Evolutionary conservation across 2,797 vertebrate species (phyloP).

Genomic region (Mycteria americana): DNA sequence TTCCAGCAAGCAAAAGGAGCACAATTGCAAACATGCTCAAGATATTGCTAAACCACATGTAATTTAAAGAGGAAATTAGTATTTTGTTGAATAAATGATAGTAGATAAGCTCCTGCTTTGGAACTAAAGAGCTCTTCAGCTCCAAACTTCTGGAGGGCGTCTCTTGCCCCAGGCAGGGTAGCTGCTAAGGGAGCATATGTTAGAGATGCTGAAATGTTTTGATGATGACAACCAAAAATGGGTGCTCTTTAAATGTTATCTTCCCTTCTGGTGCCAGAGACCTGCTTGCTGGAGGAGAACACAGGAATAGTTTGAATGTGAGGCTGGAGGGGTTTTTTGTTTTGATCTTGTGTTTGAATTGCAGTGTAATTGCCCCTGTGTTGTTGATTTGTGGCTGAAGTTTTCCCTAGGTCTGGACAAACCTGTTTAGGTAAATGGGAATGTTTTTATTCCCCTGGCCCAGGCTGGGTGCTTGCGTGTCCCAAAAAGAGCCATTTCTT

Average conservation of each 20-base stretch:
- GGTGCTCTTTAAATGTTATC: not conserved
- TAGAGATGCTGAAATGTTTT: not conserved
- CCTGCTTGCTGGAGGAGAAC: not conserved
- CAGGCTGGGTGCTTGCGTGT: not conserved
- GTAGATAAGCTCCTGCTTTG: conserved; percentile 4
- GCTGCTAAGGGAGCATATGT: not conserved
- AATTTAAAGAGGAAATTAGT: conserved; percentile 36
- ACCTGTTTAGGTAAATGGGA: not conserved
- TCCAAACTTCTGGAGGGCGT: not conserved
- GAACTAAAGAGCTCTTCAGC: not conserved
- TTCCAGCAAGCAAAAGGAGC: not conserved
- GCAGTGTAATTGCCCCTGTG: not conserved
- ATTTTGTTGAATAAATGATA: conserved; percentile 10
- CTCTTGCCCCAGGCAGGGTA: not conserved
- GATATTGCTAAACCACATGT: not conserved
- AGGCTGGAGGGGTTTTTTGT: not conserved
- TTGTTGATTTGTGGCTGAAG: not conserved
- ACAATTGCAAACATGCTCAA: not conserved
- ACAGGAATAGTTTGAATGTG: not conserved
- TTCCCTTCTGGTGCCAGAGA: not conserved
- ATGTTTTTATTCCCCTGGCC: not conserved
- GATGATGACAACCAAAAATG: not conserved
- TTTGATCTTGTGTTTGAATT: conserved; percentile 9
- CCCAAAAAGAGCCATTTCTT: not conserved
- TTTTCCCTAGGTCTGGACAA: not conserved